Evolutionary conservation across 2,888 invertebrate genomes (phyloP).

Genomic region (Physocephala rufipes): DNA sequence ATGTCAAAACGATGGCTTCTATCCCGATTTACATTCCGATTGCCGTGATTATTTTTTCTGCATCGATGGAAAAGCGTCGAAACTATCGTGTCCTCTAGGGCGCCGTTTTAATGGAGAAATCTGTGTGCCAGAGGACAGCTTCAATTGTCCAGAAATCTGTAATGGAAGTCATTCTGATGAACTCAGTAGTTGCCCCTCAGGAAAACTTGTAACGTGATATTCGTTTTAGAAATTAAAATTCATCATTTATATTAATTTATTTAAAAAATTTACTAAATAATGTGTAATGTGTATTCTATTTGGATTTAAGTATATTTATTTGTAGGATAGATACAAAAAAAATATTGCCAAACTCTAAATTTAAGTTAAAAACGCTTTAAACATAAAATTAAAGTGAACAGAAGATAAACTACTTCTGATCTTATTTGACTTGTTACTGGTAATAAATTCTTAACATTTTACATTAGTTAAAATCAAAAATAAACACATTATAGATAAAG

Average conservation of each 20-base stretch:
- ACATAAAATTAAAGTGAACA: too few relatives aligned
- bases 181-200: constrained; percentile 46
- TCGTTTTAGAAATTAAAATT: background rate
- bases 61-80: constrained; percentile 68
- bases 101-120: constrained; percentile 71
- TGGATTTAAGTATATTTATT: background rate
- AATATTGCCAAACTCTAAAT: too few relatives aligned
- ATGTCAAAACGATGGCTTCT: constrained; percentile 68
- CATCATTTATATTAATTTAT: too few relatives aligned
- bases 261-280: constrained; percentile 22
- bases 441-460: too few relatives aligned
- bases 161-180: constrained; percentile 40
- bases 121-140: constrained; percentile 66
- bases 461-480: too few relatives aligned
- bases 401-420: too few relatives aligned
- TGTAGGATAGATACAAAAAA: too few relatives aligned
- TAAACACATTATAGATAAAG: too few relatives aligned
- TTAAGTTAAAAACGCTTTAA: too few relatives aligned
- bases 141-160: constrained; percentile 53
- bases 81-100: constrained; percentile 66
- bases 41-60: constrained; percentile 72
- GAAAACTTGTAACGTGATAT: constrained; percentile 41
- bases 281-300: background rate
- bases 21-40: constrained; percentile 64
- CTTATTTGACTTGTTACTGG: too few relatives aligned